Percentiles rank a stretch among this genome's conserved stretches.
Evolutionary conservation across 2,888 invertebrate genomes (phyloP).

Genomic region (Microctonus hyperodae): DNA sequence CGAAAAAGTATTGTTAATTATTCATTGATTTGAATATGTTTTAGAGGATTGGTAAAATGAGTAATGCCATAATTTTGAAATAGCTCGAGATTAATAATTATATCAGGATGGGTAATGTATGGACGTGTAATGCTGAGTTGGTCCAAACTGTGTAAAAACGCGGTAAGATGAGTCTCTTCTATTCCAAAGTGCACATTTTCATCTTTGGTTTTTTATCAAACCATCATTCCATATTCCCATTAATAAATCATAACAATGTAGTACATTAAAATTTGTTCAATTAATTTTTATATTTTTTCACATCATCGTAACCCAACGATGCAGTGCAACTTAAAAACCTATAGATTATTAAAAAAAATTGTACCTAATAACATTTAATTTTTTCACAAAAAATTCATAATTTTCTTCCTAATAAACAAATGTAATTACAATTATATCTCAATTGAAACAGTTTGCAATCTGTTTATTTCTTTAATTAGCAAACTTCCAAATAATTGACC

Average conservation of each 20-base stretch:
- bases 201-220: neutral
- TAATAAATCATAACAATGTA: neutral
- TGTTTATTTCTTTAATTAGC: neutral
- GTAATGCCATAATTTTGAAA: neutral
- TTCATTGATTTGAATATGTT: neutral
- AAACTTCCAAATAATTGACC: neutral
- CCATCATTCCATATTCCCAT: neutral
- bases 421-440: neutral
- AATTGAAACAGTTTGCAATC: neutral
- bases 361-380: neutral
- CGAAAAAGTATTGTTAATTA: neutral
- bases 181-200: neutral
- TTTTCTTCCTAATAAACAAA: neutral
- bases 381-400: neutral
- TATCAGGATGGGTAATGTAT: slow-evolving; percentile 36
- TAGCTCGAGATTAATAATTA: slow-evolving; percentile 9
- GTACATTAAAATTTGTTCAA: neutral
- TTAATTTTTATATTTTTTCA: neutral
- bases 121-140: slow-evolving; percentile 21
- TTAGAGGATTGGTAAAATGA: neutral
- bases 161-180: slow-evolving; percentile 26
- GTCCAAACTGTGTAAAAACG: slow-evolving; percentile 24
- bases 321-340: neutral
- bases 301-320: neutral
- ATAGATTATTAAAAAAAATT: neutral